Evolutionary conservation across 2,113 vertebrate genomes (phyloP).

Genomic region (Rostratula benghalensis): DNA sequence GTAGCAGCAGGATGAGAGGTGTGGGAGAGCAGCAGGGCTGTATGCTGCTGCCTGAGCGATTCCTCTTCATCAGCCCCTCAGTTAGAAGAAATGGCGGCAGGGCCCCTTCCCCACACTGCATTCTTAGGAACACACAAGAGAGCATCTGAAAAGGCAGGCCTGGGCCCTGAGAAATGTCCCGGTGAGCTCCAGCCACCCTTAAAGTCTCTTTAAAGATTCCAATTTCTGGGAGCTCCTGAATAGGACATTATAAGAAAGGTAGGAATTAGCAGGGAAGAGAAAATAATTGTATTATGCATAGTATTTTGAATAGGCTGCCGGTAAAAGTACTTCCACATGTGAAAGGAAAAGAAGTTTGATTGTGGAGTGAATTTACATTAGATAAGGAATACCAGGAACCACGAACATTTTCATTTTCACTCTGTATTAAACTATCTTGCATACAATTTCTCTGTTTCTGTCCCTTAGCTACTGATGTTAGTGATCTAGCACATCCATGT

Average conservation of each 20-base stretch:
- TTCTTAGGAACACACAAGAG: not conserved
- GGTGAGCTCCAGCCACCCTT: not conserved
- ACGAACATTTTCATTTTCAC: not conserved
- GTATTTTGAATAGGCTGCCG: not conserved
- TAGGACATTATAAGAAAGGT: not conserved
- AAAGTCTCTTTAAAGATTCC: not conserved
- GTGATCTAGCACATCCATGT: not conserved
- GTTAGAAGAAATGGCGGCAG: not conserved
- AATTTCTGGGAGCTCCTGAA: not conserved
- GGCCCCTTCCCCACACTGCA: not conserved
- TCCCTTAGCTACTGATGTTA: not conserved
- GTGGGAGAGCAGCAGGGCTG: not conserved
- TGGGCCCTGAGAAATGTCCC: not conserved
- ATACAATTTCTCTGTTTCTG: not conserved
- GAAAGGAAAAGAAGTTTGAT: not conserved
- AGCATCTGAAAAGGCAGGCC: not conserved
- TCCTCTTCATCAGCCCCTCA: not conserved
- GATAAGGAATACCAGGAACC: not conserved
- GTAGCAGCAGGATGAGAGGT: not conserved
- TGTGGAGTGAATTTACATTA: not conserved
- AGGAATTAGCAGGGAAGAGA: not conserved
- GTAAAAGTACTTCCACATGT: not conserved
- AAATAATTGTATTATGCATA: not conserved
- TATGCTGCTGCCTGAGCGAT: rapidly evolving
- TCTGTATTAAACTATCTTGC: not conserved